Evolutionary conservation across 2,888 invertebrate genomes (phyloP).

Genomic region (Oscheius sp.): DNA sequence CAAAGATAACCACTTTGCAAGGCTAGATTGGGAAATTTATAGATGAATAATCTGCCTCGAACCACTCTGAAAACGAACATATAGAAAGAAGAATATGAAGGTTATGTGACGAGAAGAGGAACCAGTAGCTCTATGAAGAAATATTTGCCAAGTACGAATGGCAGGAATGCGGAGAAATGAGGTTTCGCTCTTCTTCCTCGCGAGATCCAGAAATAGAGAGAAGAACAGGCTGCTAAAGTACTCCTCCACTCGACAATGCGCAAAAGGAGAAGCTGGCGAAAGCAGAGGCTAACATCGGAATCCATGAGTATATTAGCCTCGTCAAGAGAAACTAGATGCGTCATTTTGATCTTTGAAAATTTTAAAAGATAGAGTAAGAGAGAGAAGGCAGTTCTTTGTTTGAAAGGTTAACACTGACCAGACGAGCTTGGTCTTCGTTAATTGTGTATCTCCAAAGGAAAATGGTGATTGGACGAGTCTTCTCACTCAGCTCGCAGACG

Average conservation of each 20-base stretch:
- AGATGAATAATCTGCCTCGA: not conserved
- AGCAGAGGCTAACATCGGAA: conserved; percentile 13
- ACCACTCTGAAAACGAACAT: not conserved
- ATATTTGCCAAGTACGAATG: conserved; percentile 23
- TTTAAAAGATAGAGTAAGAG: too few species aligned
- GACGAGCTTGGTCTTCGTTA: not conserved
- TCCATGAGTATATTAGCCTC: too few species aligned
- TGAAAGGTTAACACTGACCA: not conserved
- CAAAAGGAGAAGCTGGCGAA: conserved; percentile 15
- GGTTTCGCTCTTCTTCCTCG: conserved; percentile 21
- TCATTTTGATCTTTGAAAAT: too few species aligned
- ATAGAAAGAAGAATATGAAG: not conserved
- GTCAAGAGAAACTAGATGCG: too few species aligned
- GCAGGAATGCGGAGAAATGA: conserved; percentile 17
- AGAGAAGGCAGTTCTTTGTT: too few species aligned
- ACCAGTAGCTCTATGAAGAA: not conserved
- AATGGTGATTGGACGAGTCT: conserved; percentile 24
- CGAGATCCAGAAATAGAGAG: conserved; percentile 26
- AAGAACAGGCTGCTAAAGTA: conserved; percentile 18
- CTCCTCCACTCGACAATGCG: conserved; percentile 28
- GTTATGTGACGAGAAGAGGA: not conserved
- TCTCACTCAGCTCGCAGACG: too few species aligned
- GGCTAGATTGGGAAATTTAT: not conserved
- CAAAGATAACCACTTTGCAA: not conserved
- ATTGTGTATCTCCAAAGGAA: conserved; percentile 9